These are phyloP conservation scores for Icerya purchasi DNA, from an alignment of 2,888 invertebrate species.

Conservation along the genomic window DNA sequence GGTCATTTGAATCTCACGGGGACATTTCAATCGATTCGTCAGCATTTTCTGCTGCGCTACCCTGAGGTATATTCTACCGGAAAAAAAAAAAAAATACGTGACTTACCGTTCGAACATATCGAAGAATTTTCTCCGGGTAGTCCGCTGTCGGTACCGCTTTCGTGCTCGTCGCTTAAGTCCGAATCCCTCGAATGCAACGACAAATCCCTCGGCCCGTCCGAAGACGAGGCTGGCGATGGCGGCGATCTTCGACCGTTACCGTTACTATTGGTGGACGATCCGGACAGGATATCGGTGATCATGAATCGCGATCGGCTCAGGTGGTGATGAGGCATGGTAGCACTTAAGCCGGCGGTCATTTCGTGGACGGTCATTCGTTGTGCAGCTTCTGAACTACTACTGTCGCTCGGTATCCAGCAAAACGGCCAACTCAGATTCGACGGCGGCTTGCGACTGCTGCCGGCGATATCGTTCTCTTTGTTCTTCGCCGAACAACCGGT, in stretches of 20 bases:
- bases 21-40: no score
- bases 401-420: no score
- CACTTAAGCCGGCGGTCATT: conserved; percentile 28
- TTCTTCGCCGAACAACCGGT: no score
- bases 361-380: conserved; percentile 20
- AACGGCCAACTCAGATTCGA: no score
- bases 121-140: conserved; percentile 33
- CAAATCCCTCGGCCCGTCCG: conserved; percentile 33
- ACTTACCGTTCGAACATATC: conserved; percentile 34
- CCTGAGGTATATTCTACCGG: background rate
- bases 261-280: conserved; percentile 13
- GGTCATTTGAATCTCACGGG: no score
- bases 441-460: no score
- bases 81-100: background rate
- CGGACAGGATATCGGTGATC: conserved; percentile 67
- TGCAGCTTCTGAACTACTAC: no score
- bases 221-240: conserved; percentile 30
- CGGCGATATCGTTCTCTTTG: no score
- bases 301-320: conserved; percentile 53
- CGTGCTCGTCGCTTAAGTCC: conserved; percentile 34
- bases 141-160: conserved; percentile 32
- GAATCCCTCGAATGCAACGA: conserved; percentile 29
- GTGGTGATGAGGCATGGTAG: conserved; percentile 28
- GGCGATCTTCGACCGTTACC: conserved; percentile 25
- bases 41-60: no score